Base-by-base conservation (phyloP, 2,797 vertebrate genomes). In the Halcyon leucocephala region DNA sequence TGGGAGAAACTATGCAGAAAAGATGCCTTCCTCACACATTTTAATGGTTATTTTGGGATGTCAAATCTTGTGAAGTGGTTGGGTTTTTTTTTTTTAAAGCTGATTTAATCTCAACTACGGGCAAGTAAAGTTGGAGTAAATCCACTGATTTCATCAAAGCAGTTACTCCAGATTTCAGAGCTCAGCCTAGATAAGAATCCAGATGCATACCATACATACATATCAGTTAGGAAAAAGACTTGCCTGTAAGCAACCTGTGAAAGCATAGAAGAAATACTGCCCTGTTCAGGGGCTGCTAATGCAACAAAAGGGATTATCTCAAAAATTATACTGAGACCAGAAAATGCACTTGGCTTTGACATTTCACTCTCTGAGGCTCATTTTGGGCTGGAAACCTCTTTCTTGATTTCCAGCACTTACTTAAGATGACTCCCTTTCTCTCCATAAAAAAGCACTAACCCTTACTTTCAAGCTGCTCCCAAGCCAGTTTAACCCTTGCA, bases 231-330 rank as follows among this genome's bases (percentile, higher is more conserved):
- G 82, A 79, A 85, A 73, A 74, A 79, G 51, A 85, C 31, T 7
- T 65, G 79, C 35, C 76, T 85, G 62, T 12, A 88, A 89, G 61
- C 76, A 90, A 71, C 35, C 79, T 79, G 57, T 78, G 61, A 89
- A 95, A 83, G 71, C 39, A 49, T 3, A 33, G 69, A 83, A 74
- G 65, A 93, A 95, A 69, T 78, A 69, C 9, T 48, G 52, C 72
- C 2, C 3, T 12, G 21, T 61, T 93, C 82, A 86, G 80, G 60
- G 89, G 46, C 82, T 91, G 76, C 60, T 87, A 93, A 88, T 42
- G 70, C 76, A 93, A 91, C 54, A 71, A 88, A 93, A 90, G 70
- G 77, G 82, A 95, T 96, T 96, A 89, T 77, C 72, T 73, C 88
- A 95, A 89, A 95, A 96, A 88, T 31, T 62, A 89, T 39, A 92